These are phyloP conservation scores for Ophiothrix spiculata DNA, from an alignment of 35 echinoderm and acorn worm species.

Conservation along the genomic window DNA sequence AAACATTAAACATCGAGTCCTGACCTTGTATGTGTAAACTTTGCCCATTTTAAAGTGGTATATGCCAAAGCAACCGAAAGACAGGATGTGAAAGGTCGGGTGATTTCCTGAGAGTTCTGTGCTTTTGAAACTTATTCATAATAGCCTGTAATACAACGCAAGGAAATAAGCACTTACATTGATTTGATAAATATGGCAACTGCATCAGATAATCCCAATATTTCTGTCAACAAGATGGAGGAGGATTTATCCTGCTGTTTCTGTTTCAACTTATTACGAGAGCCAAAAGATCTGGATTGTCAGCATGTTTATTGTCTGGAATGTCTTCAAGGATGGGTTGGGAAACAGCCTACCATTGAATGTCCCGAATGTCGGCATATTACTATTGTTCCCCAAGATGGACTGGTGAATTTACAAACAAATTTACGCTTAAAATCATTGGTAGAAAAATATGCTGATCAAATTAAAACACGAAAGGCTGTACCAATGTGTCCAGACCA, in stretches of 20 bases:
- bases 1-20: too few species aligned
- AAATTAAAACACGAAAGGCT: neutral
- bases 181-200: neutral
- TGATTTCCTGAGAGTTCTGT: too few species aligned
- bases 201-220: neutral
- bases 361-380: constrained; percentile 6
- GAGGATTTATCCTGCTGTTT: neutral
- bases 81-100: too few species aligned
- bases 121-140: too few species aligned
- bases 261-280: neutral
- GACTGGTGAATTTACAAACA: neutral
- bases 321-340: neutral
- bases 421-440: neutral
- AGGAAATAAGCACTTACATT: too few species aligned
- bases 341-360: neutral
- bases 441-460: neutral
- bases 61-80: too few species aligned
- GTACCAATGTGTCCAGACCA: neutral
- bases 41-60: too few species aligned
- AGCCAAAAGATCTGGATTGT: neutral
- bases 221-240: neutral
- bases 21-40: too few species aligned
- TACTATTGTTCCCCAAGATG: neutral
- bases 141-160: too few species aligned
- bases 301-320: neutral